Evolutionary conservation across 2,888 invertebrate genomes (phyloP), one percentile per base, ranked within the genome.

Genomic region (Ormyrus thymus): DNA sequence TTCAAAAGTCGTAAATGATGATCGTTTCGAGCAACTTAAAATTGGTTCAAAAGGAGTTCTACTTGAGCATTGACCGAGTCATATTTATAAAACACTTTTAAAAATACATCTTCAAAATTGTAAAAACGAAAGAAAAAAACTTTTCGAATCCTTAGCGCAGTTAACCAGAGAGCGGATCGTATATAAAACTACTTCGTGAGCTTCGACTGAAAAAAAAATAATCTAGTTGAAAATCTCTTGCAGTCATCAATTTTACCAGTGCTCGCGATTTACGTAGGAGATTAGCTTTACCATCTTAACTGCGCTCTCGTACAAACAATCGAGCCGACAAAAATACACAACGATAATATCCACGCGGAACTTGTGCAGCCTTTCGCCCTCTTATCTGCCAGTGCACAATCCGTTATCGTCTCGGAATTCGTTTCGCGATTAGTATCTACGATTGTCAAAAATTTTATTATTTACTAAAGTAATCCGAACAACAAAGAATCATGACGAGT

Each of bases 281-380:
- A 70, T 76, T 64, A 64, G 45, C 58, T 58, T 50, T 69, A n/a
- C 48, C n/a, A 45, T 62, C 55, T 69, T 56, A 62, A 66, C 59
- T 77, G 62, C 56, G 2, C 56, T 56, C 29, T 15, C 10, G 45
- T 66, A 11, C 46, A 71, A 59, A 66, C 65, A 71, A 71, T 71
- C 65, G 46, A 58, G 13, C 8, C 43, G 53, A 51, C 55, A 45
- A 13, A 56, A 55, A 65, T 70, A 11, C 29, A 29, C 8, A 15
- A 13, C 7, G 64, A 70, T 76, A 76, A 65, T n/a, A 58, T 70
- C 70, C 58, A 6, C 10, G 53, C 43, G 58, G n/a, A 70, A 76
- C n/a, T 71, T 7, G 43, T 10, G 59, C 7, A 10, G 15, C n/a
- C 55, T 62, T 62, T 78, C 29, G 51, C 56, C 50, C 51, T 9